Base-by-base conservation (phyloP, 92 coral and sea anemone species). In the Actinernus sp. region DNA sequence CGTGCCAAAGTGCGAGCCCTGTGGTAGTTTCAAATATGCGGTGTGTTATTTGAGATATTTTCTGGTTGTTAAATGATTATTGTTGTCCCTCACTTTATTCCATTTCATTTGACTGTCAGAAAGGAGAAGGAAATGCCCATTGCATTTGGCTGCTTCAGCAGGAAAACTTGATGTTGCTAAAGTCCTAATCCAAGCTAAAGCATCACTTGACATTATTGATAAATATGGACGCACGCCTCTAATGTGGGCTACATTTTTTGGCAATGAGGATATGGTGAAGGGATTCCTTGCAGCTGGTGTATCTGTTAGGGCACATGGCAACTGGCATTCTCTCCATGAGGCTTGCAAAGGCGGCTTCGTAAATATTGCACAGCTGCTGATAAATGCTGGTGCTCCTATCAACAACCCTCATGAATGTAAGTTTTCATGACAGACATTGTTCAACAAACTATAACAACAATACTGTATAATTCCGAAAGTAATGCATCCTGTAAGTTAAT, bases 241-340 rank as follows among this genome's bases (percentile, higher is more conserved):
- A 2, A 69, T 91, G 74, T 95, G 99, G 99, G 99, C 99, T n/a
- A 65, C 91, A 12, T 71, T 76, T 4, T 40, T 78, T 20, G 80
- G 89, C 39, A 48, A 58, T 62, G 82, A 78, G 14, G 93, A 80
- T 0, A 53, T 83, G 51, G 91, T 91, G n/a, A 49, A 91, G 56
- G 84, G 62, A 46, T 74, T 95, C 17, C 65, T 95, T 38, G 71
- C 58, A 13, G 96, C 97, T 20, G 94, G 97, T 8, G 99, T 97
- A 0, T 73, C 84, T 31, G 61, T 84, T 3, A 75, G 73, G n/a
- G 49, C 76, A 47, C 33, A 72, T 52, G 78, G 83, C 39, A 90
- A 95, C 29, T 95, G 99, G 99, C 97, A 91, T 58, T 90, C 97
- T 12, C 78, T 95, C 3, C 99, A 95, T 52, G 99, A 95, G 31